Evolutionary conservation across 2,888 invertebrate species (phyloP).

Genomic region (Brenthis daphne): DNA sequence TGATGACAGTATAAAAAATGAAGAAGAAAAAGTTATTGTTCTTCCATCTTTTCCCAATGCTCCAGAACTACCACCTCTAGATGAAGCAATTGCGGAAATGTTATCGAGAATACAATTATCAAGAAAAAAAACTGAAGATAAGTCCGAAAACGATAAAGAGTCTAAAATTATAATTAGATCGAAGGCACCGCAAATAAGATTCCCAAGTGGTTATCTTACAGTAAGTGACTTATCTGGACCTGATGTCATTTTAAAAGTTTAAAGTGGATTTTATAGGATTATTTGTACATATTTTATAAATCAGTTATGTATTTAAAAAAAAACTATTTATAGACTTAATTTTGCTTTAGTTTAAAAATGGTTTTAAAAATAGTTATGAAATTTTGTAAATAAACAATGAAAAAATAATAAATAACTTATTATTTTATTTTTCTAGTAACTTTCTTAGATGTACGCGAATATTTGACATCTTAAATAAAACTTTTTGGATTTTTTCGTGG

Average conservation of each 20-base stretch:
- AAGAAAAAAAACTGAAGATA: not conserved
- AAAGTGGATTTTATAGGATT: not conserved
- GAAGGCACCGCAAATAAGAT: slow-evolving; percentile 1
- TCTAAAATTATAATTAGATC: not conserved
- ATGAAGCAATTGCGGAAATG: not conserved
- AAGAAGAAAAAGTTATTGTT: not conserved
- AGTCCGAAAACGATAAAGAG: not conserved
- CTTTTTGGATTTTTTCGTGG: no score
- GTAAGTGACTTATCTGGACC: slow-evolving; percentile 1
- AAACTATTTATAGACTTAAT: not conserved
- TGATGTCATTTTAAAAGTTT: not conserved
- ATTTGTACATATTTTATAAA: not conserved
- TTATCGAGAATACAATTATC: not conserved
- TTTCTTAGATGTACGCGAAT: no score
- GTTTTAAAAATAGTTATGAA: no score
- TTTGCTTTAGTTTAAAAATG: no score
- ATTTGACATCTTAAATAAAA: no score
- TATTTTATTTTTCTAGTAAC: no score
- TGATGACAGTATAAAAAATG: not conserved
- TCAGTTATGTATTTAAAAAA: not conserved
- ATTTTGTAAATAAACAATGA: no score
- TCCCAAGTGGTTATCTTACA: not conserved
- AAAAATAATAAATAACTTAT: no score
- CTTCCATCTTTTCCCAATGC: not conserved
- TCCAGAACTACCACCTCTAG: slow-evolving; percentile 4